Evolutionary conservation across 2,888 invertebrate genomes (phyloP).

Genomic region (Eupithecia tripunctaria): DNA sequence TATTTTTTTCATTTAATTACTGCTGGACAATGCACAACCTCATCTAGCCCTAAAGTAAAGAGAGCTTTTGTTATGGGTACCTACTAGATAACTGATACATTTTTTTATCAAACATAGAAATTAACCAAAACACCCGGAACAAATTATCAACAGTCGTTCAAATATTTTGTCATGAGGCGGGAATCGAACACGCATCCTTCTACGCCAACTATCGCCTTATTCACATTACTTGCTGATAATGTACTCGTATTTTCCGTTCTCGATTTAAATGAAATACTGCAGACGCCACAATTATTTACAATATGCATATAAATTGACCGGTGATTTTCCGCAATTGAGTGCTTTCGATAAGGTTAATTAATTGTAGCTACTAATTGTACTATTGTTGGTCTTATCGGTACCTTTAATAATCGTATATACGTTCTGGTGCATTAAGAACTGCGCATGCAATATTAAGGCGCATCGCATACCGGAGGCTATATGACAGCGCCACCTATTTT

Average conservation of each 20-base stretch:
- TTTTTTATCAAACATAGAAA: background rate
- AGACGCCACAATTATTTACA: constrained; percentile 1
- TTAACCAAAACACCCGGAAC: background rate
- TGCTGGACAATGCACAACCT: background rate
- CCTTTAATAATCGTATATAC: constrained; percentile 7
- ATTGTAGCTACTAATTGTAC: constrained; percentile 53
- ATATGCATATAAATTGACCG: constrained; percentile 36
- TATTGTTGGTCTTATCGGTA: constrained; percentile 43
- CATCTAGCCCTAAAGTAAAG: background rate
- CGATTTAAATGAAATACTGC: background rate
- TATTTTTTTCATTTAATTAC: background rate
- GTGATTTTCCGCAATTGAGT: constrained; percentile 61
- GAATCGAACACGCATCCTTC: background rate
- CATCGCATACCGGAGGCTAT: too few species aligned
- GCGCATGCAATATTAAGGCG: background rate
- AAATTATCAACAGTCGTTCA: background rate
- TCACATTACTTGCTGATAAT: too few species aligned
- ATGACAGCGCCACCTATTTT: too few species aligned
- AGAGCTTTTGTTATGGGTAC: background rate
- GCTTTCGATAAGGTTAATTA: constrained; percentile 58
- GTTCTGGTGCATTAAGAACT: constrained; percentile 9
- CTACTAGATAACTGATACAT: background rate
- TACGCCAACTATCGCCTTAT: background rate
- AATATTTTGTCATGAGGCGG: background rate
- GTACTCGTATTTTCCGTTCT: background rate